Conservation (phyloP, 2,797 vertebrate genomes). For the Acanthiza pusilla region DNA sequence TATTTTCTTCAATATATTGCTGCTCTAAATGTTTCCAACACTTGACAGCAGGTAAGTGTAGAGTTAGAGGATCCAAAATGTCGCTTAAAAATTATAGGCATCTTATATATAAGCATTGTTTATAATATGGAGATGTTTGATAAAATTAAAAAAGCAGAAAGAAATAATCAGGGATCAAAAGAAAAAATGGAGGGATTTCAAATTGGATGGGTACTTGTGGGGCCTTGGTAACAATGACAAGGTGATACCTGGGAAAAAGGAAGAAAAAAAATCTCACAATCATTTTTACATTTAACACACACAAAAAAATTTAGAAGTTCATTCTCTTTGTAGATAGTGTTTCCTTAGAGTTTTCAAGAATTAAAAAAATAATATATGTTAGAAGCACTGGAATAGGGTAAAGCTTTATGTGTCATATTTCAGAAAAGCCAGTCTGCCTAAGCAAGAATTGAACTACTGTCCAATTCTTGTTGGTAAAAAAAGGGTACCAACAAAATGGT, state of each 20-base stretch:
- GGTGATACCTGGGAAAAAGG: background rate
- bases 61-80: background rate
- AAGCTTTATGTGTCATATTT: background rate
- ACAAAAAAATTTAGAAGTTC: rapidly evolving
- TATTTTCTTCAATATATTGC: background rate
- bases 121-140: background rate
- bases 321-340: background rate
- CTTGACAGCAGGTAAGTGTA: background rate
- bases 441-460: background rate
- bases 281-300: background rate
- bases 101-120: background rate
- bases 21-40: background rate
- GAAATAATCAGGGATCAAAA: background rate
- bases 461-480: background rate
- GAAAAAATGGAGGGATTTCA: background rate
- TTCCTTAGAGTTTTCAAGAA: background rate
- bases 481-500: no score
- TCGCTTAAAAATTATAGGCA: background rate
- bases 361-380: background rate
- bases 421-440: background rate
- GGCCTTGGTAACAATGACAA: background rate
- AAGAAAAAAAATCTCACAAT: background rate
- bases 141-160: background rate
- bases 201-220: background rate
- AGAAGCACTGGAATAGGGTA: background rate